Percentiles rank a stretch among this genome's conserved stretches.
Evolutionary conservation across 2,797 vertebrate genomes (phyloP).

Genomic region (Pangasius krempfi): DNA sequence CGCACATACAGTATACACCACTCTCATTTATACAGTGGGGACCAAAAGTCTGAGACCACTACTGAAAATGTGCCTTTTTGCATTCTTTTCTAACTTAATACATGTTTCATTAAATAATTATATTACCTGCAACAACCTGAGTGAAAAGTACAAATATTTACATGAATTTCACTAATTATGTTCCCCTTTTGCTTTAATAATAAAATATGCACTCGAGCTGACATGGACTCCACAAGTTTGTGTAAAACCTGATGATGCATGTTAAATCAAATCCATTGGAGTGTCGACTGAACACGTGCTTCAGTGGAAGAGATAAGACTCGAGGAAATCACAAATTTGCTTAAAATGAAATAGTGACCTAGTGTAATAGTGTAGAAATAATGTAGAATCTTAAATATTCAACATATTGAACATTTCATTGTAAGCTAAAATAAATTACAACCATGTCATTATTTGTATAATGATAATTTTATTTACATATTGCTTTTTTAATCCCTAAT

Average conservation of each 20-base stretch:
- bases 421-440: neutral
- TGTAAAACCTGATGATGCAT: neutral
- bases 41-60: neutral
- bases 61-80: neutral
- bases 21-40: neutral
- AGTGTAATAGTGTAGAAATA: neutral
- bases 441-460: neutral
- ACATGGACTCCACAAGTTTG: neutral
- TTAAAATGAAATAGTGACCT: neutral
- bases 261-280: neutral
- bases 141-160: neutral
- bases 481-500: neutral
- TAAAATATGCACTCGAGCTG: neutral
- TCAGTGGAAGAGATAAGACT: neutral
- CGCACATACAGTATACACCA: neutral
- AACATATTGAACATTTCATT: neutral
- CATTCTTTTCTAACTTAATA: neutral
- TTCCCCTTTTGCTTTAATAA: neutral
- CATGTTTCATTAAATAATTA: neutral
- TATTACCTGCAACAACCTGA: neutral
- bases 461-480: neutral
- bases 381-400: neutral
- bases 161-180: neutral
- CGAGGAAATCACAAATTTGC: neutral
- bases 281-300: neutral